A percentile compares a stretch with the other conserved stretches of the same genome.
Evolutionary conservation across 2,113 vertebrate species (phyloP).

Genomic region (Mungos mungo): DNA sequence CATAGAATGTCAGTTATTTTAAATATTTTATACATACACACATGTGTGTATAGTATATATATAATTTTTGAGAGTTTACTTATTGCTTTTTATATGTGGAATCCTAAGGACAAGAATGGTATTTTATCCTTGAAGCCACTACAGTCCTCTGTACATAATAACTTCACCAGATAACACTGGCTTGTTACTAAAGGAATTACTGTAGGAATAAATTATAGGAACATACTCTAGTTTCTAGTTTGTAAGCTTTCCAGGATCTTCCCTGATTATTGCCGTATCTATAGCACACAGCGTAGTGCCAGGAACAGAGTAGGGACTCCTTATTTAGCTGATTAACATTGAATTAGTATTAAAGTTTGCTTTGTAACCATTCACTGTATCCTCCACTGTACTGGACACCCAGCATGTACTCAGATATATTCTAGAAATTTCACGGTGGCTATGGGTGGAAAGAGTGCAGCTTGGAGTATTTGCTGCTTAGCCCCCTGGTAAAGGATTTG

Average conservation of each 20-base stretch:
- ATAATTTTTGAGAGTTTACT: not conserved
- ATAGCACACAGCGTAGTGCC: not conserved
- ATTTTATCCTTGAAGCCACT: not conserved
- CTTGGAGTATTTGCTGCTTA: not conserved
- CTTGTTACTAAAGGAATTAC: not conserved
- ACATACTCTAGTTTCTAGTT: not conserved
- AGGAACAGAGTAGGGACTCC: not conserved
- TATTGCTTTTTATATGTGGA: not conserved
- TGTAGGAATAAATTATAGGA: not conserved
- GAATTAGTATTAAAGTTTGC: not conserved
- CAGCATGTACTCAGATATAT: not conserved
- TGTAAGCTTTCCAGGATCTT: not conserved
- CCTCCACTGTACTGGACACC: not conserved
- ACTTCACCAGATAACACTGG: not conserved
- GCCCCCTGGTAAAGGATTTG: not conserved
- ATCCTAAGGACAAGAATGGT: not conserved
- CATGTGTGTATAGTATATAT: not conserved
- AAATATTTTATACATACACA: not conserved
- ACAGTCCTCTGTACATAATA: not conserved
- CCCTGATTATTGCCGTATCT: not conserved
- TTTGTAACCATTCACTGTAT: not conserved
- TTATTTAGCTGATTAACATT: not conserved
- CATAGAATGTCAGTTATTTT: not conserved
- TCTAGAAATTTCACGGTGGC: slow-evolving; percentile 15
- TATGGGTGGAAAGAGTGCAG: not conserved